Conservation (phyloP, 1,140 invertebrate species). For the Drosophila nannoptera region DNA sequence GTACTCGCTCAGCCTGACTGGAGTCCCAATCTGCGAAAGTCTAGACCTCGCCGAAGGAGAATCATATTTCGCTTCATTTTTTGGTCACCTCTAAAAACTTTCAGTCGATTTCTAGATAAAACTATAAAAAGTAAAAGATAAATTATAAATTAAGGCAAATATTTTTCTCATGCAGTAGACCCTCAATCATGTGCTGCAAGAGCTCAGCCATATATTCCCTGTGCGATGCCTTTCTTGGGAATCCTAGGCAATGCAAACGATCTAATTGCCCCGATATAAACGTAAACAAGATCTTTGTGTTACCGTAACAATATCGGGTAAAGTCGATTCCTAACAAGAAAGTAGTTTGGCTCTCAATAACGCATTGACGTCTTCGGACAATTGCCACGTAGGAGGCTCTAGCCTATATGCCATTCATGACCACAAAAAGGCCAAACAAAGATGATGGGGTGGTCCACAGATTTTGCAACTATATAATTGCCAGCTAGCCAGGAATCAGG, state of each 20-base stretch:
- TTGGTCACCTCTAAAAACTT: too few relatives aligned
- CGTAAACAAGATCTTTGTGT: conserved; percentile 44
- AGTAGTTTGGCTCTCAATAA: conserved; percentile 71
- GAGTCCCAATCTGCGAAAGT: too few relatives aligned
- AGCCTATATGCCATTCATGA: conserved; percentile 62
- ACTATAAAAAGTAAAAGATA: too few relatives aligned
- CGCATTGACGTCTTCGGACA: conserved; percentile 51
- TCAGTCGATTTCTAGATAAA: too few relatives aligned
- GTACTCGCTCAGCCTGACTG: too few relatives aligned
- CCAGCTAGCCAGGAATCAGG: conserved; percentile 29
- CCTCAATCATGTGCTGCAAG: too few relatives aligned
- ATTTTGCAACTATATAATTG: conserved; percentile 68
- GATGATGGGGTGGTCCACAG: conserved; percentile 62
- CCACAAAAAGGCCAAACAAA: conserved; percentile 74
- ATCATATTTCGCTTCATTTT: too few relatives aligned
- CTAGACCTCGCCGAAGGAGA: too few relatives aligned
- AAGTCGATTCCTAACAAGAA: conserved; percentile 65
- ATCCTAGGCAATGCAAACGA: conserved; percentile 36
- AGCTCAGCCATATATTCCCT: background rate
- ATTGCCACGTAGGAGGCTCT: conserved; percentile 66
- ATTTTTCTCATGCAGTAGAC: background rate
- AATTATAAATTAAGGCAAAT: too few relatives aligned
- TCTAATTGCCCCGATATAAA: conserved; percentile 38
- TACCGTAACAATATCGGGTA: conserved; percentile 31
- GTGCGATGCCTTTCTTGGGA: conserved; percentile 31